Conservation (phyloP, 2,113 vertebrate genomes). For the Pao palembangensis region DNA sequence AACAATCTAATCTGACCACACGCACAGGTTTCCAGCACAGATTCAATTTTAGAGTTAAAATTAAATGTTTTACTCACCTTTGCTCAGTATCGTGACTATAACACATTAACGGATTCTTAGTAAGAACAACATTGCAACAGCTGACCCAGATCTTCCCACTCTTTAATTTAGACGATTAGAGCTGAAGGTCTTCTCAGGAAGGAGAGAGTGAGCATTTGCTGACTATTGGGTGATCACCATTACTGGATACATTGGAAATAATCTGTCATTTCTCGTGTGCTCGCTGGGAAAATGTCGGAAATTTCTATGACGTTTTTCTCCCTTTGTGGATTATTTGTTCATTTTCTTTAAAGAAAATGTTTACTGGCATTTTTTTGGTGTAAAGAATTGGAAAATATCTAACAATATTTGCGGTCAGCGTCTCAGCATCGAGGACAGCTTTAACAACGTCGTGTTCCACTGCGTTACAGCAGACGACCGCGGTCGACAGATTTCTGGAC, state of each 20-base stretch:
- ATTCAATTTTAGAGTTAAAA: too few species aligned
- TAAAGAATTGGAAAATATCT: conserved; percentile 29
- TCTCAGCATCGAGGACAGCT: conserved; percentile 41
- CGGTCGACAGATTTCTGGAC: conserved; percentile 1
- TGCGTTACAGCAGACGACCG: conserved; percentile 42
- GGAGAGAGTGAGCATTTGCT: neutral
- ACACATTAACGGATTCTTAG: too few species aligned
- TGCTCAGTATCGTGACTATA: too few species aligned
- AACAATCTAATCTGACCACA: too few species aligned
- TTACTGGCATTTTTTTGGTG: conserved; percentile 16
- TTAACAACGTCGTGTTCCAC: conserved; percentile 44
- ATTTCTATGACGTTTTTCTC: neutral
- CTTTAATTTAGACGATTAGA: too few species aligned
- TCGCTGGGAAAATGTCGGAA: conserved; percentile 13
- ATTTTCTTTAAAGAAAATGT: conserved; percentile 32
- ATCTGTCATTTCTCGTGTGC: conserved; percentile 17
- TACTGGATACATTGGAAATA: conserved; percentile 15
- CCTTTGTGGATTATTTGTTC: neutral
- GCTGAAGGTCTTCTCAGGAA: too few species aligned
- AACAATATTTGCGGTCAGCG: conserved; percentile 35
- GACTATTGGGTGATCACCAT: neutral
- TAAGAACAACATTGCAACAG: too few species aligned
- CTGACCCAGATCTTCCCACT: too few species aligned
- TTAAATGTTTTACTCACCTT: too few species aligned
- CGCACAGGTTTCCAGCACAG: too few species aligned